Base-by-base conservation (phyloP, 2,888 invertebrate genomes). In the Apocheima hispidaria region DNA sequence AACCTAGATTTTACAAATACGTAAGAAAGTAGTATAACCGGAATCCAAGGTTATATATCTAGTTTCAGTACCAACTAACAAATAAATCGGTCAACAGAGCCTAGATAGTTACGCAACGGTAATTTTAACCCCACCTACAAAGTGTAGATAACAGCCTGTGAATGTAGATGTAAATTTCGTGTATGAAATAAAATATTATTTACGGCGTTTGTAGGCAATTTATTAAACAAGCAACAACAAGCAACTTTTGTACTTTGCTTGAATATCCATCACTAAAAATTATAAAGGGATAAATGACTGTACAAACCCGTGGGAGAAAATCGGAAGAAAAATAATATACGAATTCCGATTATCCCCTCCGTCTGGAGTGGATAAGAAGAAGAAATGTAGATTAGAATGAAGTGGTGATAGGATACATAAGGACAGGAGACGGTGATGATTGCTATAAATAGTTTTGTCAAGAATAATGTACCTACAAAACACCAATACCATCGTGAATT, bases 31-130 rank as follows among this genome's bases (percentile, higher is more conserved):
- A 33, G 52, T 41, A 21, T 51, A 33, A 56, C 56, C 53, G 10
- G 48, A 46, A 61, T 35, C 23, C 57, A 55, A 52, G 57, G 61
- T 50, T 57, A 60, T 33, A 35, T 48, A 52, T 48, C 52, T 48
- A 56, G 56, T 62, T 60, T 52, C 38, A 16, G 51, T 33, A 26
- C 14, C 12, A 55, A 23, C 26, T 16, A 21, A 14, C 14, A 7
- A 52, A 46, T 33, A 44, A 52, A 52, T 35, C 52, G 35, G 40
- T 3, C 3, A 28, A 55, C 33, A 26, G 33, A 18, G 35, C 44
- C 41, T 40, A 48, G 44, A 38, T 41, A 38, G 38, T 60, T 54
- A 50, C 23, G 60, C 26, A 54, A 60, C 35, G 14, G 23, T 28
- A 35, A 40, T 44, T 46, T 59, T 5, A 38, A 20, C 43, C 28